Evolutionary conservation across 1,140 invertebrate species (phyloP).

Genomic region (Halyomorpha halys): DNA sequence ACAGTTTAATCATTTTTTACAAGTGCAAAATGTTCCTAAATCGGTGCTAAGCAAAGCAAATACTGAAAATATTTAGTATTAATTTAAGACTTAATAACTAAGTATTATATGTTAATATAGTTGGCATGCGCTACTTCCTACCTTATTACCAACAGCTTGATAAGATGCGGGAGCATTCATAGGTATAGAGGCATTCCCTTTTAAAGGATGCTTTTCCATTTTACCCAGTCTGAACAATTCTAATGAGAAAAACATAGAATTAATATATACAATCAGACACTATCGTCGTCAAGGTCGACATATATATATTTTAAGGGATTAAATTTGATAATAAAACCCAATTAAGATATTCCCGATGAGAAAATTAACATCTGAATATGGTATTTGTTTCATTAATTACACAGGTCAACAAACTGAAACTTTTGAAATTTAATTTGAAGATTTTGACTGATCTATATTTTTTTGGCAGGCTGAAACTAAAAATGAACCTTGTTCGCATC

Average conservation of each 20-base stretch:
- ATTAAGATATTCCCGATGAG: too few species aligned
- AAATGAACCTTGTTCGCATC: too few species aligned
- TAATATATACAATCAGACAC: not conserved
- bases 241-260: slow-evolving; percentile 17
- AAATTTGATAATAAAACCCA: too few species aligned
- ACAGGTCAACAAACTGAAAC: too few species aligned
- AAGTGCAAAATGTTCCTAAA: not conserved
- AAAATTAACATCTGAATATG: too few species aligned
- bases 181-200: slow-evolving; percentile 26
- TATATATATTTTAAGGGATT: too few species aligned
- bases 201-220: slow-evolving; percentile 29
- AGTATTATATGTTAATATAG: not conserved
- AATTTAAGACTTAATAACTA: not conserved
- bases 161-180: slow-evolving; percentile 25
- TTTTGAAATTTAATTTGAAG: too few species aligned
- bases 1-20: not conserved
- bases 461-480: too few species aligned
- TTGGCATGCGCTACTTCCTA: not conserved
- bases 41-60: not conserved
- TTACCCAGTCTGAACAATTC: slow-evolving; percentile 21
- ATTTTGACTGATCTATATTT: too few species aligned
- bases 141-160: slow-evolving; percentile 29
- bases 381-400: too few species aligned
- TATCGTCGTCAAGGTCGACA: too few species aligned
- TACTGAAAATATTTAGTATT: not conserved